Conservation (phyloP, 35 echinoderm and acorn worm species). For the Eucidaris tribuloides region DNA sequence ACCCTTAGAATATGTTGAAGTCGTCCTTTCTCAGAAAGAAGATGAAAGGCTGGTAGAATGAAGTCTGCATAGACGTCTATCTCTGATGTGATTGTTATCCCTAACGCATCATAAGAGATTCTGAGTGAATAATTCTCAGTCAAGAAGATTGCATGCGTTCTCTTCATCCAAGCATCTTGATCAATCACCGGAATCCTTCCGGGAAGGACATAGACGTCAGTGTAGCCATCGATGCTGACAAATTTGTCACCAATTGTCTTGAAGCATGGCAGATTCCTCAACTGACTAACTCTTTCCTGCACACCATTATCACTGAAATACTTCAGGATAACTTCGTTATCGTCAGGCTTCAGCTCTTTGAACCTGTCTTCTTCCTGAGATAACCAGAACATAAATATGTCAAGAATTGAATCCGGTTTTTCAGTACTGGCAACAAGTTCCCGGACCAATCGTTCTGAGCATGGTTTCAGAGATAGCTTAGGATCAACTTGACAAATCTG, state of each 20-base stretch:
- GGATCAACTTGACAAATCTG: not conserved
- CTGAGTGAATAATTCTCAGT: not conserved
- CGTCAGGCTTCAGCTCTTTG: not conserved
- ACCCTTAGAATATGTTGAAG: constrained; percentile 29
- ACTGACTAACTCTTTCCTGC: not conserved
- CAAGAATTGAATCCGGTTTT: not conserved
- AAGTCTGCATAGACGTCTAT: constrained; percentile 7
- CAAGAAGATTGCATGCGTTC: not conserved
- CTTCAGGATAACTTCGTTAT: not conserved
- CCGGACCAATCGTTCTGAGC: not conserved
- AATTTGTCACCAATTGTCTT: not conserved
- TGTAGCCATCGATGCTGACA: not conserved
- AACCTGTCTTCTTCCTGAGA: not conserved
- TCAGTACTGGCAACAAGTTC: not conserved
- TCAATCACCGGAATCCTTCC: not conserved
- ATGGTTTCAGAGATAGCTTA: not conserved
- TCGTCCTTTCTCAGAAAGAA: not conserved
- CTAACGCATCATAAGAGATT: not conserved
- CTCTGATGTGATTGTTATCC: not conserved
- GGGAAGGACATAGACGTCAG: not conserved
- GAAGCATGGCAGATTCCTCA: constrained; percentile 53
- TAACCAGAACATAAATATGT: not conserved
- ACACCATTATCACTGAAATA: not conserved
- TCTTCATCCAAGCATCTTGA: constrained; percentile 1
- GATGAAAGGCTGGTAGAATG: constrained; percentile 27